Evolutionary conservation across 2,797 vertebrate genomes (phyloP).

Genomic region (Adelosebastes latens): DNA sequence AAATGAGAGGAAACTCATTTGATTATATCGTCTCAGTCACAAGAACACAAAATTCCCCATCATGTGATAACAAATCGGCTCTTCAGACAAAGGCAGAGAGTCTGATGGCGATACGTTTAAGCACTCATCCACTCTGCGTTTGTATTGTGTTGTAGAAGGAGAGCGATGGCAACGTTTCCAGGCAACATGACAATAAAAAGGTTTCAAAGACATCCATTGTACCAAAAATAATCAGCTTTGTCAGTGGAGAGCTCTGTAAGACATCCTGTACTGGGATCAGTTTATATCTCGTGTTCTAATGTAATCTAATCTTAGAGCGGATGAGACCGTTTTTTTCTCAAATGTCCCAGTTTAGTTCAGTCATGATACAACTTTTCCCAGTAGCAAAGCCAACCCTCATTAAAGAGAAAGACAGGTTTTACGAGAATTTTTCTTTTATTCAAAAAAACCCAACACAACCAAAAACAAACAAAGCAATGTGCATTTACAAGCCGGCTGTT

Average conservation of each 20-base stretch:
- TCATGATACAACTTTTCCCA: background rate
- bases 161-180: background rate
- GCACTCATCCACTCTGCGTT: background rate
- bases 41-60: background rate
- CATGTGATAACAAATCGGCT: conserved; percentile 4
- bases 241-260: background rate
- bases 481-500: conserved; percentile 15
- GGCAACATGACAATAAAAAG: conserved; percentile 22
- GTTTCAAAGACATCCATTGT: conserved; percentile 11
- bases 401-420: conserved; percentile 1
- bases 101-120: background rate
- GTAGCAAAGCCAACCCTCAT: background rate
- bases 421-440: conserved; percentile 48
- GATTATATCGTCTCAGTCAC: background rate
- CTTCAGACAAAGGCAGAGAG: background rate
- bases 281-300: background rate
- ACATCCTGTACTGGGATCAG: background rate
- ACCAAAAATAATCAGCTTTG: background rate
- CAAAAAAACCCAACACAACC: conserved; percentile 28
- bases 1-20: conserved; percentile 1
- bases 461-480: conserved; percentile 13
- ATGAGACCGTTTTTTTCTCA: background rate
- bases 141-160: background rate
- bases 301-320: background rate
- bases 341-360: background rate